Evolutionary conservation across 2,113 vertebrate genomes (phyloP), one percentile per base, ranked within the genome.

Genomic region (Grus americana): DNA sequence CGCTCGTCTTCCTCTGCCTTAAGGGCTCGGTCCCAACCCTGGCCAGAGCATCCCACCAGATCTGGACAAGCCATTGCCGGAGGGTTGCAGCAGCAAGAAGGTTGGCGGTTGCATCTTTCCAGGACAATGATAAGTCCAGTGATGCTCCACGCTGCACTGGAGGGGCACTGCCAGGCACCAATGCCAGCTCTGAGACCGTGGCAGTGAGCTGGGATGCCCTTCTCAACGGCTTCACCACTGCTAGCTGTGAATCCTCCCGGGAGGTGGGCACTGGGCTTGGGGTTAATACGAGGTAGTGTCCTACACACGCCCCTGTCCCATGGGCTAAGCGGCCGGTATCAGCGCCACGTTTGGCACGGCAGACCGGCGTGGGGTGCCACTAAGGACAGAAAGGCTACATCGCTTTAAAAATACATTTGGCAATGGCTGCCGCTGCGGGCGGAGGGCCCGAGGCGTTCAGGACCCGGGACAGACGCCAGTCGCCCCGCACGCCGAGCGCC

Each of bases 381-480:
- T 8, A 11, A 24, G 72, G 75, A 21, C 57, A 32, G 74, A 23
- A 40, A 16, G 36, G 47, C 57, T 54, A 2, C 66, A 5, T 0
- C 1, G 46, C 40, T 74, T 62, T 66, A 10, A 49, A 91, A 81
- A 32, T 0, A 22, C 24, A 2, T 5, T 50, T 14, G 86, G 68
- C 36, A 17, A 15, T 5, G 36, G 61, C 17, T n/a, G 40, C 32
- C 0, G 24, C 34, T 13, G 66, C 49, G 8, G 67, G 32, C 1
- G 2, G 7, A 29, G 52, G 19, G 38, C 58, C 4, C 19, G 2
- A 10, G 46, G 34, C 27, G 8, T 94, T 97, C 95, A 97, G 97
- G 8, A 97, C 97, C 95, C 72, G 81, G 97, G 96, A 96, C 94
- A 97, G 96, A 88, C 47, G 86, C 91, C 93, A 71, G 27, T 10